Conservation (phyloP, 1,140 invertebrate species). For the Pseudomyrmex gracilis region DNA sequence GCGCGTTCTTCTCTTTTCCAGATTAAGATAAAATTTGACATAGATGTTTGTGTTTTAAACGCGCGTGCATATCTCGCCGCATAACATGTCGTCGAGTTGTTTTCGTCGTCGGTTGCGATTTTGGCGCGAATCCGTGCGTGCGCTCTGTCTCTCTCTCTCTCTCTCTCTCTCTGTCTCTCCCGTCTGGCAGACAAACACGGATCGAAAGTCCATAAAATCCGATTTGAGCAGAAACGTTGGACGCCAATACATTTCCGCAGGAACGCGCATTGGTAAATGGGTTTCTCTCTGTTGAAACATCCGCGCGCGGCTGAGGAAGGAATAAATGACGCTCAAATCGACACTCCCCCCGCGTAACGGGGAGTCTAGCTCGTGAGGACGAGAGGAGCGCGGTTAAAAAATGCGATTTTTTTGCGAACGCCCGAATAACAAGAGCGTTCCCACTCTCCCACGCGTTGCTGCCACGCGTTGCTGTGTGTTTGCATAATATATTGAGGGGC, state of each 20-base stretch:
- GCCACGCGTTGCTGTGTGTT: conserved; percentile 44
- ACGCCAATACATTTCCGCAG: conserved; percentile 18
- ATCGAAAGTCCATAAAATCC: conserved; percentile 54
- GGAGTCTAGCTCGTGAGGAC: no score
- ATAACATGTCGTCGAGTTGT: conserved; percentile 22
- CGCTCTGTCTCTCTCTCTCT: not conserved
- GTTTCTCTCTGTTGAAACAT: conserved; percentile 58
- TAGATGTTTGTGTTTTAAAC: not conserved
- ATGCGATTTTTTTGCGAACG: conserved; percentile 37
- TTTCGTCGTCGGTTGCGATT: conserved; percentile 16
- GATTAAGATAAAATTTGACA: not conserved
- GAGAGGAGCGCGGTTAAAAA: conserved; percentile 28
- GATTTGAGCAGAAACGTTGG: conserved; percentile 26
- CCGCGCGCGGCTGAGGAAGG: conserved; percentile 7
- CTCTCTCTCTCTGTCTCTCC: no score
- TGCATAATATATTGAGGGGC: conserved; percentile 53
- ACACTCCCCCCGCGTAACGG: conserved; percentile 34
- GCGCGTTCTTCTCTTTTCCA: not conserved
- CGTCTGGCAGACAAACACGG: conserved; percentile 15
- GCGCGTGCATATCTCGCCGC: conserved; percentile 9
- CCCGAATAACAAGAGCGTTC: conserved; percentile 19
- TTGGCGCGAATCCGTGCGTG: not conserved
- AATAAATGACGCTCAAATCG: conserved; percentile 58
- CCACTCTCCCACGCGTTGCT: conserved; percentile 32
- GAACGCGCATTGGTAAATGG: conserved; percentile 61